Base-by-base conservation (phyloP, 2,888 invertebrate species). In the Lamellibrachia columna region DNA sequence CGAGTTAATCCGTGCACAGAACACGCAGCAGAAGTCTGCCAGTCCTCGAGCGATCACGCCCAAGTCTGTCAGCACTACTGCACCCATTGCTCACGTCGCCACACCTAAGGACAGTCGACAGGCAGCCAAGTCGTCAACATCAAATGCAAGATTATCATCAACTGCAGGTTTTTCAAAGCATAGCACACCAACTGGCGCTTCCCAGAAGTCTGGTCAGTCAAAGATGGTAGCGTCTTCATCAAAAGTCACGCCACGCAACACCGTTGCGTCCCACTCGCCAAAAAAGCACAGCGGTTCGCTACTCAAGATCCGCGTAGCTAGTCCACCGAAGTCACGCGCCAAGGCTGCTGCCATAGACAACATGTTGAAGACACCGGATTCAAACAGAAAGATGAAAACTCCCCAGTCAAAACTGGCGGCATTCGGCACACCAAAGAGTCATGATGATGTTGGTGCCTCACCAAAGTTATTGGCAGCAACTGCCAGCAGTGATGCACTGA, bases 291-390 rank as follows among this genome's bases (percentile, higher is more conserved):
- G 15, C 75, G 0, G 22, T 75, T 75, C 75, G 22, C 75, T 75
- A n/a, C 75, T 75, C 75, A 75, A 75, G 75, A n/a, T 75, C 0
- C 75, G 75, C n/a, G 75, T 75, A 1, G 75, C 75, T 22, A 75
- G 15, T 75, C 75, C 75, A 1, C 58, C 93, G 28, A 91, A 90
- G 75, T 92, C 93, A 53, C 55, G 92, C 28, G 15, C 91, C 90
- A 93, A 94, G 93, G 93, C n/a, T 90, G 91, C 40, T 22, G 75
- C 75, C 75, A 75, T 75, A 15, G n/a, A 75, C 75, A 15, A 15
- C 22, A 22, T 22, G 75, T 22, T 75, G 22, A 75, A 75, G 75
- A 75, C 75, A 22, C 75, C 75, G n/a, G 75, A 75, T 15, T 75
- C 75, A 11, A 75, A 75, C 75, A 75, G 15, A n/a, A 75, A 75